Evolutionary conservation across 30 jellyfish, hydroid and myxozoan genomes (phyloP), one percentile per base, ranked within the genome.

Genomic region (Hydra vulgaris): DNA sequence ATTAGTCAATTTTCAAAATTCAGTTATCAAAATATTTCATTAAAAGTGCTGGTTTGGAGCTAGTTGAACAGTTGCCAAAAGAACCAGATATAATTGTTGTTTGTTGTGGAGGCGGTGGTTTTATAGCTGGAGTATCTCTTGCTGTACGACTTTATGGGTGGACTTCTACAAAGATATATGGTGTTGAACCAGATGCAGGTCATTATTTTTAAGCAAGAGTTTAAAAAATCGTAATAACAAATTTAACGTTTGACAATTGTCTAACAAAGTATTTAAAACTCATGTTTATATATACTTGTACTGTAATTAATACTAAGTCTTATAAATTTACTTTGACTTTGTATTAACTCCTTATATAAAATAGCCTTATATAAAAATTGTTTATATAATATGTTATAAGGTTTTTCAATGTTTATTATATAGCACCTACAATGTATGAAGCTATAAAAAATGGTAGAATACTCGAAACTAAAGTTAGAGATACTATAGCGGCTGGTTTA

Each of bases 21-120:
- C n/a, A n/a, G n/a, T n/a, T n/a, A n/a, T n/a, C 61, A 3, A 40
- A 12, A 3, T 40, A 40, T 12, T 27, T 23, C 68, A 0, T 66
- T 27, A 24, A n/a, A 27, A 92, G 98, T 77, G 98, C 96, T 71
- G 98, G 98, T 8, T 74, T 92, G 19, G 98, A 92, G 70, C 74
- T 87, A 25, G 75, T 84, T 61, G 89, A 66, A 7, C 84, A 81
- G 53, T 15, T 73, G 7, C 8, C 55, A 23, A 85, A 78, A 25
- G 84, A 56, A 1, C 96, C 95, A 12, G 98, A 92, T 70, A 78
- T 92, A 16, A 89, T 92, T 1, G 90, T 92, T 18, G 96, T 92
- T 69, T 92, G 98, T 70, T 92, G 98, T 76, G 98, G 98, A 19
- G 98, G 98, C n/a, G 98, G 98, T 15, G 98, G 98, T 22, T 87